phyloP scores from a whole-genome alignment of 2,888 invertebrate species.

The Acrobasis consociella region DNA sequence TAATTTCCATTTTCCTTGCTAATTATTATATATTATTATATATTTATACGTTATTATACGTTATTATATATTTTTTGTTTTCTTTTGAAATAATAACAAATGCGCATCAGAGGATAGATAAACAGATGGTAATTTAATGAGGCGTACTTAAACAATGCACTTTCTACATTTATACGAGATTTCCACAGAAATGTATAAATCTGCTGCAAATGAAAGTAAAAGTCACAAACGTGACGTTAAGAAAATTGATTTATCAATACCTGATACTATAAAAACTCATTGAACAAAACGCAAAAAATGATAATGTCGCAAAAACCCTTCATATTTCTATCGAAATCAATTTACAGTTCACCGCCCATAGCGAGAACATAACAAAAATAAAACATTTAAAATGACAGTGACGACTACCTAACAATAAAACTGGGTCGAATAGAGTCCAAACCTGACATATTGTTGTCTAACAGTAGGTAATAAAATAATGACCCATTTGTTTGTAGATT shows the following conservation, averaged over 20 bases:
- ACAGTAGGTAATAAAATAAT: background rate
- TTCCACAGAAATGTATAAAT: too few relatives aligned
- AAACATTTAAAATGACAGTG: constrained; percentile 1
- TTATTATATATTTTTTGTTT: too few relatives aligned
- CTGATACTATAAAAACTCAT: background rate
- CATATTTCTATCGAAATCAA: constrained; percentile 18
- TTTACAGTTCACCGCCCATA: constrained; percentile 12
- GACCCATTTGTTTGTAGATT: background rate
- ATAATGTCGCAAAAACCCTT: constrained; percentile 16
- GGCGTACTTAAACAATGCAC: too few relatives aligned
- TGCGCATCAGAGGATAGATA: too few relatives aligned
- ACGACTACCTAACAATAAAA: constrained; percentile 1
- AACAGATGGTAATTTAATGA: too few relatives aligned
- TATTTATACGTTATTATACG: too few relatives aligned
- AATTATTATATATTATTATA: too few relatives aligned
- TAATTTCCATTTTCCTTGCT: too few relatives aligned
- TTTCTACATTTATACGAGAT: too few relatives aligned
- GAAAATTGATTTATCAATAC: constrained; percentile 1
- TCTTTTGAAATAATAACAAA: too few relatives aligned
- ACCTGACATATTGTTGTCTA: background rate
- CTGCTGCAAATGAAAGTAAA: too few relatives aligned
- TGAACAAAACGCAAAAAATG: background rate
- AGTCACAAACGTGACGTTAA: background rate
- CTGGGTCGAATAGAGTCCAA: constrained; percentile 10
- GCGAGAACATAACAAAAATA: constrained; percentile 14